These are phyloP conservation scores for Syrphus vitripennis DNA, from an alignment of 2,888 invertebrate genomes.

Conservation along the genomic window DNA sequence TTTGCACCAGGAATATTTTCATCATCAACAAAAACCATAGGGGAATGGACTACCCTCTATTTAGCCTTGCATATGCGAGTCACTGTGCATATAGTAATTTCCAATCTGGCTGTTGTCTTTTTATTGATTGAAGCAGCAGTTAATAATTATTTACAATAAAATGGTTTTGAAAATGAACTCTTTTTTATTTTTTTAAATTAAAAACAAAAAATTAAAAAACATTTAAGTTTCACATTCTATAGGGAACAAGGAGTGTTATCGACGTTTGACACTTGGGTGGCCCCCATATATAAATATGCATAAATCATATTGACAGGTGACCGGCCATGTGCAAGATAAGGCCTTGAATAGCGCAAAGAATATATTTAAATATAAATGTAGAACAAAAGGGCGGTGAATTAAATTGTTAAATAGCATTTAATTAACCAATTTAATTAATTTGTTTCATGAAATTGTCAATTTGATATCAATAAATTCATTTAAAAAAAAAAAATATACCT, in stretches of 20 bases:
- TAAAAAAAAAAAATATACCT: neutral
- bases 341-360: slow-evolving; percentile 1
- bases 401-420: slow-evolving; percentile 51
- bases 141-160: slow-evolving; percentile 35
- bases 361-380: too few species aligned
- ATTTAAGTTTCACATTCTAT: slow-evolving; percentile 33
- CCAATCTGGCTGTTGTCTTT: slow-evolving; percentile 35
- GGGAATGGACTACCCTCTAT: slow-evolving; percentile 43
- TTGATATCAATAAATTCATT: slow-evolving; percentile 27
- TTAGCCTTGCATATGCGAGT: slow-evolving; percentile 46
- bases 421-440: slow-evolving; percentile 70
- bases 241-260: slow-evolving; percentile 57
- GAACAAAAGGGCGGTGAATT: slow-evolving; percentile 9
- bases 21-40: neutral
- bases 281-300: neutral
- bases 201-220: slow-evolving; percentile 34
- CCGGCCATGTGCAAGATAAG: slow-evolving; percentile 29
- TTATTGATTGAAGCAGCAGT: slow-evolving; percentile 54
- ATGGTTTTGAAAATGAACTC: slow-evolving; percentile 19
- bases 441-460: slow-evolving; percentile 57
- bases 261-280: slow-evolving; percentile 62
- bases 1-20: neutral
- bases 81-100: neutral
- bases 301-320: slow-evolving; percentile 66
- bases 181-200: too few species aligned